phyloP scores from a whole-genome alignment of 1,140 invertebrate species.

The Protaetia brevitarsis region DNA sequence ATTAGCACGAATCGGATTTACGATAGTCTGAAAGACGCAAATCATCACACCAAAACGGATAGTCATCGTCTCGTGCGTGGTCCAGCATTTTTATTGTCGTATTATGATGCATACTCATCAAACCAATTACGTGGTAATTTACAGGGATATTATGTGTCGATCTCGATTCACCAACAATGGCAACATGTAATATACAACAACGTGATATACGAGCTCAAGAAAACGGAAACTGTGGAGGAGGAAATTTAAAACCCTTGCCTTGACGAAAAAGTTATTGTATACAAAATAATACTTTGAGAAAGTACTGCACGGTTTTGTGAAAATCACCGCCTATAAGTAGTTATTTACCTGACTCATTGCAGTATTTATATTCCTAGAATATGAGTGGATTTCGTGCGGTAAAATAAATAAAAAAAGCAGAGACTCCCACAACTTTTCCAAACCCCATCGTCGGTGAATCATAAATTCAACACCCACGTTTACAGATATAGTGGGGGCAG shows the following conservation, averaged over 20 bases:
- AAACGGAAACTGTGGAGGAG: not conserved
- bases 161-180: not conserved
- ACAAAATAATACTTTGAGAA: slow-evolving; percentile 1
- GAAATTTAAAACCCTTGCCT: too few species aligned
- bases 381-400: not conserved
- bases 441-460: not conserved
- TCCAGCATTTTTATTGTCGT: not conserved
- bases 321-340: too few species aligned
- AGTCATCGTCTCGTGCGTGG: not conserved
- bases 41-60: not conserved
- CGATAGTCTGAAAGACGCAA: not conserved
- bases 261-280: too few species aligned
- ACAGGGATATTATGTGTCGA: not conserved
- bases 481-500: not conserved
- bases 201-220: not conserved
- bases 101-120: slow-evolving; percentile 4
- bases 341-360: not conserved
- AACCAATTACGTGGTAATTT: slow-evolving; percentile 4
- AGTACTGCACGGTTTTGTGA: not conserved
- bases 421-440: not conserved
- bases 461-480: not conserved
- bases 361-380: not conserved
- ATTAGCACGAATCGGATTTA: not conserved
- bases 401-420: not conserved
- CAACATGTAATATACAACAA: not conserved